A percentile compares a stretch with the other conserved stretches of the same genome.
Conservation (phyloP, 2,888 invertebrate genomes). For the Pachliopta kotzebuea region DNA sequence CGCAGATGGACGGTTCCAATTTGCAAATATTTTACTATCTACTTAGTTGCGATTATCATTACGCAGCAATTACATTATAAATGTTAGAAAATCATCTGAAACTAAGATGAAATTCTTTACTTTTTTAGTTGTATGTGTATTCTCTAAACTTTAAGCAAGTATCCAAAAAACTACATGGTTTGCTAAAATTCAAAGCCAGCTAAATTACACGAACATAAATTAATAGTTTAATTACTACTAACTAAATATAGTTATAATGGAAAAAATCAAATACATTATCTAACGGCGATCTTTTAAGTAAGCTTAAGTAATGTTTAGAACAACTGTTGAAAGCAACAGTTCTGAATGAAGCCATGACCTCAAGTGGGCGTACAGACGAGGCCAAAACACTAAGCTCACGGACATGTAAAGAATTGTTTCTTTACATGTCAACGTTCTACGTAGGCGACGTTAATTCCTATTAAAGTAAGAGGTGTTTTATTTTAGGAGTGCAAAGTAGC, state of each 20-base stretch:
- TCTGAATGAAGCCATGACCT: slow-evolving; percentile 27
- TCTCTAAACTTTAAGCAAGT: no score
- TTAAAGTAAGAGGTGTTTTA: slow-evolving; percentile 34
- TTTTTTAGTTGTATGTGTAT: no score
- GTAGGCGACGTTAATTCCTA: slow-evolving; percentile 49
- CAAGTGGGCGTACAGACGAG: slow-evolving; percentile 64
- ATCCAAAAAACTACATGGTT: no score
- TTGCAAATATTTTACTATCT: slow-evolving; percentile 27
- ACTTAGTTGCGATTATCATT: not conserved
- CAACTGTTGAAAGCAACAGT: slow-evolving; percentile 19
- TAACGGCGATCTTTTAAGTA: slow-evolving; percentile 10
- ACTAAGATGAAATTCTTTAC: no score
- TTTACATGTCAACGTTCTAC: slow-evolving; percentile 32
- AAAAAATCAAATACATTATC: not conserved
- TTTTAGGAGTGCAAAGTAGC: not conserved
- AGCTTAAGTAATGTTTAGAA: slow-evolving; percentile 20
- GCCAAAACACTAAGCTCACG: slow-evolving; percentile 51
- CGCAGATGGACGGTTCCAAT: slow-evolving; percentile 53
- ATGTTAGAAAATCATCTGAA: no score
- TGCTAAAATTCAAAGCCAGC: no score
- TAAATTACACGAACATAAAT: no score
- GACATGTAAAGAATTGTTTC: slow-evolving; percentile 31
- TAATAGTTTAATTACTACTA: no score
- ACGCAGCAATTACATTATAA: no score
- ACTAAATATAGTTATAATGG: not conserved